Conservation (phyloP, 2,888 invertebrate genomes). For the Amphipoea lucens region DNA sequence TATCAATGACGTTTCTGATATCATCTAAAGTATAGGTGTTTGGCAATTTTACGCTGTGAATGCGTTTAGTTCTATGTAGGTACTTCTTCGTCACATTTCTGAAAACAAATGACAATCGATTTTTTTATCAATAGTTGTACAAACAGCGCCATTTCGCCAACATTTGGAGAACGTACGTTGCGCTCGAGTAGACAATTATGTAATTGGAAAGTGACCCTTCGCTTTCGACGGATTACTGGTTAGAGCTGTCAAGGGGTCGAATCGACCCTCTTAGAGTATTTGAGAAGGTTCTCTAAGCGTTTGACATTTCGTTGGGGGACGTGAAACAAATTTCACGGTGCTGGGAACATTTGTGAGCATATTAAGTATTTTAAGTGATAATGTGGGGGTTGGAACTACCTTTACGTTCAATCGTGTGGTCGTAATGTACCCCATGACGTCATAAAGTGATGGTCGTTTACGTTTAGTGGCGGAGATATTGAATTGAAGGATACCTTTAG, state of each 20-base stretch:
- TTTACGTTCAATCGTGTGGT: constrained; percentile 61
- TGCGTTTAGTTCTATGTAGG: not conserved
- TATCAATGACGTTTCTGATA: not conserved
- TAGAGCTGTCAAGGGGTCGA: constrained; percentile 82
- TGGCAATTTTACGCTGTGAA: not conserved
- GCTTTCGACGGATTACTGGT: constrained; percentile 85
- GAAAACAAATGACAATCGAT: not conserved
- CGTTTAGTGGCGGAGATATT: constrained; percentile 39
- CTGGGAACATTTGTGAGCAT: constrained; percentile 75
- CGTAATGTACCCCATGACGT: constrained; percentile 62
- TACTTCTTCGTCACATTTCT: not conserved
- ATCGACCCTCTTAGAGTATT: constrained; percentile 72
- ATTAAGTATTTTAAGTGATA: constrained; percentile 77
- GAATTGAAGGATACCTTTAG: constrained; percentile 27
- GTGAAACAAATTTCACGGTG: constrained; percentile 82
- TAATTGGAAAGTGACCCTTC: constrained; percentile 80
- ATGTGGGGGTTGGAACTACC: constrained; percentile 60
- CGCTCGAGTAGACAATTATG: constrained; percentile 81
- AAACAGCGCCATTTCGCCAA: constrained; percentile 65
- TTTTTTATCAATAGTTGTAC: constrained; percentile 36
- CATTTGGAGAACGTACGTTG: constrained; percentile 72
- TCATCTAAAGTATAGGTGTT: not conserved
- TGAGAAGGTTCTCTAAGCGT: constrained; percentile 66
- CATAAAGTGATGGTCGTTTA: constrained; percentile 46
- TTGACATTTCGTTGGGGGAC: constrained; percentile 82